Percentiles rank a stretch among this genome's conserved stretches.
These are phyloP conservation scores for Diadegma fenestrale DNA, from an alignment of 2,888 invertebrate genomes.

Conservation along the genomic window DNA sequence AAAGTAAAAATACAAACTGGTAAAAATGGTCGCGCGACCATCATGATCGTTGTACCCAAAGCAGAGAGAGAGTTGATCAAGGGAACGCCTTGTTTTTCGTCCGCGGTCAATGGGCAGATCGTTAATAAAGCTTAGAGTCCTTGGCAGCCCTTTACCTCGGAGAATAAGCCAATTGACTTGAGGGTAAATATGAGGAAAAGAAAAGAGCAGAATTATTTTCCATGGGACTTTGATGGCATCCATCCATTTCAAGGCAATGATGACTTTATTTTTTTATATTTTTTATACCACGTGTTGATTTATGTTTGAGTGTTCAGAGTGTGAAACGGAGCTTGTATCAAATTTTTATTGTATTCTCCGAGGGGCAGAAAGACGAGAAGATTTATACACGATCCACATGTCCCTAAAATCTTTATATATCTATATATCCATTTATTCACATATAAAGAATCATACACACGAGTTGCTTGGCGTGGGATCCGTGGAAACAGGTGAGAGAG, in stretches of 20 bases:
- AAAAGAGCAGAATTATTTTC: neutral
- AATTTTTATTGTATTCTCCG: conserved; percentile 35
- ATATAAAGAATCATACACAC: conserved; percentile 1
- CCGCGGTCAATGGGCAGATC: conserved; percentile 57
- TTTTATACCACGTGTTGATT: conserved; percentile 25
- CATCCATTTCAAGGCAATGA: conserved; percentile 33
- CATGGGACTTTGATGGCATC: neutral
- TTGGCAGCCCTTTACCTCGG: neutral
- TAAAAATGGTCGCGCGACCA: conserved; percentile 46
- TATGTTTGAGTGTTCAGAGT: conserved; percentile 22
- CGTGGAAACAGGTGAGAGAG: conserved; percentile 68
- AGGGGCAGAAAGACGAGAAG: conserved; percentile 46
- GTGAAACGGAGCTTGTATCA: conserved; percentile 41
- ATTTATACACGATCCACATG: conserved; percentile 11
- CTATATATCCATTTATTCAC: neutral
- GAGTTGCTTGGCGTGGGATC: conserved; percentile 56
- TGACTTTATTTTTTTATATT: conserved; percentile 34
- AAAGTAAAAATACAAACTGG: neutral
- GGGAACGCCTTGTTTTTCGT: conserved; percentile 65
- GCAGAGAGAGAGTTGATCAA: conserved; percentile 25
- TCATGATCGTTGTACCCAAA: conserved; percentile 56
- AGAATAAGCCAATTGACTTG: conserved; percentile 43
- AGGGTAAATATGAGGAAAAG: conserved; percentile 47
- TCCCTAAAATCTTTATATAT: neutral
- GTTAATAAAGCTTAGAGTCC: conserved; percentile 66